These are phyloP conservation scores for Schrankia costaestrigalis DNA, from an alignment of 2,888 invertebrate species.

Conservation along the genomic window DNA sequence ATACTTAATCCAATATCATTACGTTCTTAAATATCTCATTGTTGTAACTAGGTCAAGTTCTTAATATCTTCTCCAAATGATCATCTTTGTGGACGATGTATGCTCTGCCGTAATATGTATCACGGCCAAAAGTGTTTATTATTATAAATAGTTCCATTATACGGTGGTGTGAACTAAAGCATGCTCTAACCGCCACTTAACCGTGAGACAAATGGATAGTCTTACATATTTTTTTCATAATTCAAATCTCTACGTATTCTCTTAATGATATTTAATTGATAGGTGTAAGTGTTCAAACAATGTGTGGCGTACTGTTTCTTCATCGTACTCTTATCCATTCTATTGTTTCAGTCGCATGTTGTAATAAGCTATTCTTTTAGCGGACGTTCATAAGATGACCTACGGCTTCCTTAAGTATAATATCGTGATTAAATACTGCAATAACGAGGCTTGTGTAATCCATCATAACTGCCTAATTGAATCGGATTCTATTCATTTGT, in stretches of 20 bases:
- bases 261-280: slow-evolving; percentile 50
- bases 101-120: slow-evolving; percentile 16
- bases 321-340: slow-evolving; percentile 40
- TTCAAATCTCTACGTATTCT: slow-evolving; percentile 29
- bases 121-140: slow-evolving; percentile 20
- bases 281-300: slow-evolving; percentile 35
- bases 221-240: slow-evolving; percentile 28
- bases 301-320: slow-evolving; percentile 46
- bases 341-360: slow-evolving; percentile 48
- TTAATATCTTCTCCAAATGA: slow-evolving; percentile 27
- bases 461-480: too few relatives aligned
- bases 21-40: background rate
- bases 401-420: too few relatives aligned
- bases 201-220: slow-evolving; percentile 31
- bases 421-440: too few relatives aligned
- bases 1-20: background rate
- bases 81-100: slow-evolving; percentile 17
- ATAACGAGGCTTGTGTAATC: too few relatives aligned
- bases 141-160: slow-evolving; percentile 35
- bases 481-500: too few relatives aligned
- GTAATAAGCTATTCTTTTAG: slow-evolving; percentile 50
- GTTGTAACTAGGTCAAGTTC: slow-evolving; percentile 28
- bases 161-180: slow-evolving; percentile 21
- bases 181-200: slow-evolving; percentile 17
- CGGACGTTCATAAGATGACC: slow-evolving; percentile 32